These are phyloP conservation scores for Platanista minor DNA, from an alignment of 2,113 vertebrate species.

Conservation along the genomic window DNA sequence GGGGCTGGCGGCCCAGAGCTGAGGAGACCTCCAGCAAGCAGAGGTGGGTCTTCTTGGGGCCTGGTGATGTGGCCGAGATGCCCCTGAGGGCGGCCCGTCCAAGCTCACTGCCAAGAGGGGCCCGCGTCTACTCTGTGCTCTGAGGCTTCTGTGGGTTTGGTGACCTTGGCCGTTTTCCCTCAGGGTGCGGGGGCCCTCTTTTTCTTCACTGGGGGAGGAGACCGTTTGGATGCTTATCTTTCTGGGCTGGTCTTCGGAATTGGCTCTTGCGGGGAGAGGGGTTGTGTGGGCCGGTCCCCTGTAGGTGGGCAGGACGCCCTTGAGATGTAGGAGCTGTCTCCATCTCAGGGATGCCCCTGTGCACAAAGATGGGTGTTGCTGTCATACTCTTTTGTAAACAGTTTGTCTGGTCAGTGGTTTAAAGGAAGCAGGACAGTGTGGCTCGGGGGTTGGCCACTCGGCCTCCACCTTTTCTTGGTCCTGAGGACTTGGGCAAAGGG, in stretches of 20 bases:
- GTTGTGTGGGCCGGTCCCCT: neutral
- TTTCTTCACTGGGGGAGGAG: neutral
- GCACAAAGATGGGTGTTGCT: neutral
- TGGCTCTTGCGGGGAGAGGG: neutral
- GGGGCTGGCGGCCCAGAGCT: constrained; percentile 93
- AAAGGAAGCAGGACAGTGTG: neutral
- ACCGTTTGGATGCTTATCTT: neutral
- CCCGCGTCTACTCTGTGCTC: neutral
- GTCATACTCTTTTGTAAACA: neutral
- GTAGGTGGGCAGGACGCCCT: neutral
- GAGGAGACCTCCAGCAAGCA: constrained; percentile 97
- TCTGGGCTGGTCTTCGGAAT: neutral
- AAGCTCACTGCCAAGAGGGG: neutral
- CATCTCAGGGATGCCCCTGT: neutral
- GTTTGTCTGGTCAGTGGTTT: neutral
- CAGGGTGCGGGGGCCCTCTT: rapidly evolving
- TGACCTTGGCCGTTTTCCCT: neutral
- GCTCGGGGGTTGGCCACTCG: neutral
- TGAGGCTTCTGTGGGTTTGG: neutral
- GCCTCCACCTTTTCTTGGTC: no score
- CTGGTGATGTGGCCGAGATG: rapidly evolving
- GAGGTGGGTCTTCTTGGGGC: constrained; percentile 80
- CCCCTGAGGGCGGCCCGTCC: neutral
- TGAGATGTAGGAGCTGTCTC: neutral
- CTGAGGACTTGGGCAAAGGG: neutral